Percentiles rank a stretch among this genome's conserved stretches.
Conservation (phyloP, 1,140 invertebrate genomes). For the Hylyphantes graminicola region DNA sequence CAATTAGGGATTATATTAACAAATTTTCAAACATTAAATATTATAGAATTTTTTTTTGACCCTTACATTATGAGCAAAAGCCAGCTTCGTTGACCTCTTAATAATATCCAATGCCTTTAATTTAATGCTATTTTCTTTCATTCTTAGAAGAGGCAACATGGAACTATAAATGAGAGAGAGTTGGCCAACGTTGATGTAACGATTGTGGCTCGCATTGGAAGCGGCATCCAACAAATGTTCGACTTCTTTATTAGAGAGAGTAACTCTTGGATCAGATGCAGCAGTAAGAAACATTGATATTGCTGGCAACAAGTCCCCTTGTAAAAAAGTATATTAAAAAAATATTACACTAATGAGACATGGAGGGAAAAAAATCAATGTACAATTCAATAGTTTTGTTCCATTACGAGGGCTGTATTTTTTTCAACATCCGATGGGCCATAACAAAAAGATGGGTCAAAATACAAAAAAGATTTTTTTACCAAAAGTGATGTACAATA, state of each 20-base stretch:
- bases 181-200: constrained; percentile 36
- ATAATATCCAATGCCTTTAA: constrained; percentile 40
- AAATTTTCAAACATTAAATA: too few relatives aligned
- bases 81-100: constrained; percentile 16
- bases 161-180: constrained; percentile 42
- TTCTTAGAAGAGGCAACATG: constrained; percentile 35
- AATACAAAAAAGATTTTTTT: too few relatives aligned
- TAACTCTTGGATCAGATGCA: constrained; percentile 2
- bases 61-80: constrained; percentile 46
- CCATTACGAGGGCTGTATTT: too few relatives aligned
- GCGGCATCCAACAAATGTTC: constrained; percentile 32
- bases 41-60: background rate
- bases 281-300: constrained; percentile 43
- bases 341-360: too few relatives aligned
- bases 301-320: constrained; percentile 18
- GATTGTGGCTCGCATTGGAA: constrained; percentile 18
- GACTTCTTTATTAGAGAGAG: constrained; percentile 12
- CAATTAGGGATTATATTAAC: too few relatives aligned
- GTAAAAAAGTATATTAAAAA: too few relatives aligned
- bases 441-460: too few relatives aligned
- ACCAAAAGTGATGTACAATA: too few relatives aligned
- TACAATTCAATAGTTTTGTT: too few relatives aligned
- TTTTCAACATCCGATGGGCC: too few relatives aligned
- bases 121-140: constrained; percentile 17
- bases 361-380: too few relatives aligned